phyloP scores from a whole-genome alignment of 2,888 invertebrate genomes.

The Deilephila porcellus region DNA sequence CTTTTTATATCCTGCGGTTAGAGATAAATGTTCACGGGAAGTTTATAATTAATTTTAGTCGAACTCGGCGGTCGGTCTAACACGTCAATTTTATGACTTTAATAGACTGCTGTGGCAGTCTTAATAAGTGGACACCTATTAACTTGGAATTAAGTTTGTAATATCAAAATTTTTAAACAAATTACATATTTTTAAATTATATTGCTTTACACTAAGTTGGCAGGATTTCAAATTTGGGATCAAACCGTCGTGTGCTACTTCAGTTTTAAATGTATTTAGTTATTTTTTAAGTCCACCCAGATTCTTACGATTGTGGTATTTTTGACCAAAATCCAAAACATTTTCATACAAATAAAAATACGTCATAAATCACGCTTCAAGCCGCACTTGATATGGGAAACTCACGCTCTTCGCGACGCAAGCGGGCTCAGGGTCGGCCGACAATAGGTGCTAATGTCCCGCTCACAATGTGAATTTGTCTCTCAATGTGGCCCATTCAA shows the following conservation, averaged over 20 bases:
- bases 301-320: too few species aligned
- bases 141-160: not conserved
- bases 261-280: too few species aligned
- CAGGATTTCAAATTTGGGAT: too few species aligned
- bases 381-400: constrained; percentile 44
- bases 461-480: constrained; percentile 49
- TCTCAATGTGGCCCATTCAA: constrained; percentile 37
- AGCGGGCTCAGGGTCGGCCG: constrained; percentile 51
- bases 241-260: too few species aligned
- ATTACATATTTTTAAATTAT: too few species aligned
- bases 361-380: not conserved
- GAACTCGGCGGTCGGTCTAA: constrained; percentile 9
- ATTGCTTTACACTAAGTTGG: too few species aligned
- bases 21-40: constrained; percentile 17
- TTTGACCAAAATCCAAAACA: too few species aligned
- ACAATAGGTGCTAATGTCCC: constrained; percentile 61
- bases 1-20: not conserved
- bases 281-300: too few species aligned
- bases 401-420: constrained; percentile 49
- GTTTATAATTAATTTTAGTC: constrained; percentile 10
- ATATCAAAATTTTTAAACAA: too few species aligned
- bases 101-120: not conserved
- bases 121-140: not conserved
- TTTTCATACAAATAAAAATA: constrained; percentile 12
- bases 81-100: not conserved